Conservation (phyloP, 1,140 invertebrate genomes). For the Bombus consobrinus region DNA sequence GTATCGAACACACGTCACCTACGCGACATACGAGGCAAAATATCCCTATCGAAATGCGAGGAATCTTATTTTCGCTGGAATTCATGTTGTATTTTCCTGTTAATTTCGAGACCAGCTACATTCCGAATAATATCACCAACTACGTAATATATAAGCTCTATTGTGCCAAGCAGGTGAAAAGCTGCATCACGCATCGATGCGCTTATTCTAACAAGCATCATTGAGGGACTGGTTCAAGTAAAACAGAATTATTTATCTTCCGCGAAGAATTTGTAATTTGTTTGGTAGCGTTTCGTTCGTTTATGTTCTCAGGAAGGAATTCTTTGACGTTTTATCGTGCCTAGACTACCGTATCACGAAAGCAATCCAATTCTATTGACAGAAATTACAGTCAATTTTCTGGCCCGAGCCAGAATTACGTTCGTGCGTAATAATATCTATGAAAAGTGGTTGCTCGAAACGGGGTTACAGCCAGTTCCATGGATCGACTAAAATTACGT, state of each 20-base stretch:
- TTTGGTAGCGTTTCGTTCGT: background rate
- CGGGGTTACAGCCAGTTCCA: constrained; percentile 6
- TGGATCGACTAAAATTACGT: constrained; percentile 26
- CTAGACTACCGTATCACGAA: background rate
- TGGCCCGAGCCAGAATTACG: background rate
- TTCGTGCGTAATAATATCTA: background rate
- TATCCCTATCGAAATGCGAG: background rate
- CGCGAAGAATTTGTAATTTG: background rate
- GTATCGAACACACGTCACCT: background rate
- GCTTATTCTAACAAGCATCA: background rate
- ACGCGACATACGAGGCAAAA: background rate
- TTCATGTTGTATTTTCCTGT: background rate
- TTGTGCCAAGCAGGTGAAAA: background rate
- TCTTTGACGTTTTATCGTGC: background rate
- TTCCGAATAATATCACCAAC: background rate
- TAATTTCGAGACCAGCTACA: background rate
- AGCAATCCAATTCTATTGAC: background rate
- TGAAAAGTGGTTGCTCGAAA: constrained; percentile 3
- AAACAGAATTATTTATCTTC: background rate
- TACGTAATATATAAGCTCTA: background rate
- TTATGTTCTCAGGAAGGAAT: background rate
- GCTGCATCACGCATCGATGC: background rate
- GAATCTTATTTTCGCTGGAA: background rate
- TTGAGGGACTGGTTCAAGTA: no score
- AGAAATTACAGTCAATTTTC: constrained; percentile 17